phyloP scores from a whole-genome alignment of 2,888 invertebrate species.

The Acleris holmiana region DNA sequence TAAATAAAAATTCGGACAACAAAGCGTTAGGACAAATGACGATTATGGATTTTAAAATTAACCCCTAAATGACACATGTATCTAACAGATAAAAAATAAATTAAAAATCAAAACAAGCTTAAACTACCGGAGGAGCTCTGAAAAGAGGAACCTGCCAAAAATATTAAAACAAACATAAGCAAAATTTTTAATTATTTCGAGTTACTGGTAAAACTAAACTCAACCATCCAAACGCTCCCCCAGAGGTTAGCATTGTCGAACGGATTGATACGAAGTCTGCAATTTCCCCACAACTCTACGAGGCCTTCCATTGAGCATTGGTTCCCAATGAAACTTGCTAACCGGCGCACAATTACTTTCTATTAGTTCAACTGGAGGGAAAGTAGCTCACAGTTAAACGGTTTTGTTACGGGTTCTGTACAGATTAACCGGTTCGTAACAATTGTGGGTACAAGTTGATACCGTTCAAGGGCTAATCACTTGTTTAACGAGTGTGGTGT shows the following conservation, averaged over 20 bases:
- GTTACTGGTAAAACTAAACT: slow-evolving; percentile 38
- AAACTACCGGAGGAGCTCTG: too few relatives aligned
- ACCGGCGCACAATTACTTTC: slow-evolving; percentile 25
- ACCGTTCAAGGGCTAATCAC: not conserved
- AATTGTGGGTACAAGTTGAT: not conserved
- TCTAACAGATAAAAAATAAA: too few relatives aligned
- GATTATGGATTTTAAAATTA: too few relatives aligned
- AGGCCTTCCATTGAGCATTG: slow-evolving; percentile 43
- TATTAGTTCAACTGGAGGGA: slow-evolving; percentile 13
- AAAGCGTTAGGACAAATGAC: too few relatives aligned
- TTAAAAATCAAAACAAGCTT: too few relatives aligned
- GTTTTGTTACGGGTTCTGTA: slow-evolving; percentile 3
- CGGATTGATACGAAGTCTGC: slow-evolving; percentile 66
- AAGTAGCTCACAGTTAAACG: slow-evolving; percentile 7
- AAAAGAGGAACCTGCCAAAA: too few relatives aligned
- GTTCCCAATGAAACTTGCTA: slow-evolving; percentile 28
- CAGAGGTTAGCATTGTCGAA: slow-evolving; percentile 55
- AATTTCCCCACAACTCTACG: slow-evolving; percentile 61
- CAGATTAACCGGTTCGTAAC: not conserved
- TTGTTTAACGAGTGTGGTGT: too few relatives aligned
- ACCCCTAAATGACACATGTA: too few relatives aligned
- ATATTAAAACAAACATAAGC: too few relatives aligned
- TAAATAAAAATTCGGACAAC: too few relatives aligned
- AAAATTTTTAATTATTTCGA: too few relatives aligned
- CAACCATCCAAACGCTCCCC: slow-evolving; percentile 41